Evolutionary conservation across 2,113 vertebrate species (phyloP).

Genomic region (Zapornia atra): DNA sequence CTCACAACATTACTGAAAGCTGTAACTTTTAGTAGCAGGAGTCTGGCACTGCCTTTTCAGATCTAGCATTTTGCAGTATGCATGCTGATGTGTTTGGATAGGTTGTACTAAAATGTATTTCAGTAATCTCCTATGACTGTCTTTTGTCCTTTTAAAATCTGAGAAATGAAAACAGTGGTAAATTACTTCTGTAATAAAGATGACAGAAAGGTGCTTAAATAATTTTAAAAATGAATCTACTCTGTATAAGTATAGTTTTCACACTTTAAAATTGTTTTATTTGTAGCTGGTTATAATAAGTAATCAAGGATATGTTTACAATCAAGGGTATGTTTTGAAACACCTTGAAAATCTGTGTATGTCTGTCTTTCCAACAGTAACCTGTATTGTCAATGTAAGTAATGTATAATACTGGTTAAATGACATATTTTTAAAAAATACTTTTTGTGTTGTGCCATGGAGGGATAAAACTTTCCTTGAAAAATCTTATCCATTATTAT

Average conservation of each 20-base stretch:
- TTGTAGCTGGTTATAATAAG: not conserved
- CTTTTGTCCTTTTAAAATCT: not conserved
- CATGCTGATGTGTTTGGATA: slow-evolving; percentile 24
- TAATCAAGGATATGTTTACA: not conserved
- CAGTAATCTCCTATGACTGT: not conserved
- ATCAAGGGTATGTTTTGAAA: not conserved
- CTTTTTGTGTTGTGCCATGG: not conserved
- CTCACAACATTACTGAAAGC: not conserved
- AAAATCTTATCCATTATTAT: not conserved
- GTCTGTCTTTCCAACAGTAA: not conserved
- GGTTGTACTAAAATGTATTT: slow-evolving; percentile 2
- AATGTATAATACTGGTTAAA: not conserved
- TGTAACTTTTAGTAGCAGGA: not conserved
- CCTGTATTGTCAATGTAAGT: not conserved
- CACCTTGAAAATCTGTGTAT: not conserved
- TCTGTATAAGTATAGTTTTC: not conserved
- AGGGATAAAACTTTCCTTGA: not conserved
- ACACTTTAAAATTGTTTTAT: not conserved
- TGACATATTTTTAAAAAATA: not conserved
- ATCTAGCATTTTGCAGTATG: not conserved
- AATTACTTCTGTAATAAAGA: not conserved
- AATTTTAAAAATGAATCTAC: not conserved
- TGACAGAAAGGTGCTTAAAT: not conserved
- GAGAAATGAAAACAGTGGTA: not conserved
- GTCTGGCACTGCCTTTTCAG: slow-evolving; percentile 21